A percentile compares a stretch with the other conserved stretches of the same genome.
These are phyloP conservation scores for Griposia aprilina DNA, from an alignment of 2,888 invertebrate species.

Conservation along the genomic window DNA sequence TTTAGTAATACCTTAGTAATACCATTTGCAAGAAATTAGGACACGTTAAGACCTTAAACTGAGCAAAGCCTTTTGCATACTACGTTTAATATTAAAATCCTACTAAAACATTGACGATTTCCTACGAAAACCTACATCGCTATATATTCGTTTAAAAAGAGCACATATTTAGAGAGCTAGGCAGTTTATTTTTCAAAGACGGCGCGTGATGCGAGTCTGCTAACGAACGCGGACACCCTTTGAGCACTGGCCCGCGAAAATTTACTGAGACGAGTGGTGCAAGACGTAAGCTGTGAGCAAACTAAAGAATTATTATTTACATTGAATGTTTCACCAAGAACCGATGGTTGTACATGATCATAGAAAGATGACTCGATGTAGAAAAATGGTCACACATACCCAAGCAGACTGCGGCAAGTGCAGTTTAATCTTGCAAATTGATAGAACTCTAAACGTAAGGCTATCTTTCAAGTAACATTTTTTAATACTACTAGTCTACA, in stretches of 20 bases:
- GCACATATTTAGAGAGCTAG: conserved; percentile 39
- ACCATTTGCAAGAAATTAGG: not conserved
- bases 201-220: conserved; percentile 67
- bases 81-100: conserved; percentile 8
- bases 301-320: not conserved
- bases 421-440: not conserved
- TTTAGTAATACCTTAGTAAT: not conserved
- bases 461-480: not conserved
- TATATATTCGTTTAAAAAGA: conserved; percentile 9
- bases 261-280: conserved; percentile 66
- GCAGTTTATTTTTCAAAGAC: conserved; percentile 67
- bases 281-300: conserved; percentile 17
- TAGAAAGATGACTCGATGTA: not conserved
- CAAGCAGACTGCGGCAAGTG: not conserved
- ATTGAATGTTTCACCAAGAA: not conserved
- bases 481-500: not conserved
- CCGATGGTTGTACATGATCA: not conserved
- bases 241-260: conserved; percentile 81
- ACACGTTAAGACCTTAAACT: not conserved
- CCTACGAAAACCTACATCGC: not conserved
- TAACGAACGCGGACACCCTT: conserved; percentile 81
- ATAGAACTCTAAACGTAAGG: not conserved
- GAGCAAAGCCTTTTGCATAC: not conserved
- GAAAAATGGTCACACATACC: not conserved
- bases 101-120: conserved; percentile 6